Evolutionary conservation across 1,140 invertebrate species (phyloP).

Genomic region (Thaumatotibia leucotreta): DNA sequence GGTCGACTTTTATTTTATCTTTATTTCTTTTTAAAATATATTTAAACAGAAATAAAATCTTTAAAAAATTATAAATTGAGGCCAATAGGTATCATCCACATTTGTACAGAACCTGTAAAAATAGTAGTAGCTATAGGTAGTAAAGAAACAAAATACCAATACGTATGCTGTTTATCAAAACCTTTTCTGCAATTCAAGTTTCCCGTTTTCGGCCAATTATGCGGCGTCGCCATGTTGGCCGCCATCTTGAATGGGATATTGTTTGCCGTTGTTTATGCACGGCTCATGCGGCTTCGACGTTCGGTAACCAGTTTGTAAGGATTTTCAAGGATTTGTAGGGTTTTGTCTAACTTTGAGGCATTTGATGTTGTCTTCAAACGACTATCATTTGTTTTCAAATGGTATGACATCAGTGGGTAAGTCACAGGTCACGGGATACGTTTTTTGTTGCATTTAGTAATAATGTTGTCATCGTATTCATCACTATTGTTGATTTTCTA

Average conservation of each 20-base stretch:
- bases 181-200: not conserved
- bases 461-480: too few species aligned
- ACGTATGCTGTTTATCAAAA: not conserved
- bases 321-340: not conserved
- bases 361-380: not conserved
- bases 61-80: too few species aligned
- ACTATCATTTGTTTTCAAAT: not conserved
- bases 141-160: too few species aligned
- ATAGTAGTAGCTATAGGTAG: too few species aligned
- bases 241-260: slow-evolving; percentile 9
- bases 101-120: too few species aligned
- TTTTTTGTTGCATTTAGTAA: not conserved
- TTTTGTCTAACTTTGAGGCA: not conserved
- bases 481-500: too few species aligned
- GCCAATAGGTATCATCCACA: too few species aligned
- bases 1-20: too few species aligned
- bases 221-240: not conserved
- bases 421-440: too few species aligned
- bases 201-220: not conserved
- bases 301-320: not conserved
- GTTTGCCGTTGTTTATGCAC: slow-evolving; percentile 8
- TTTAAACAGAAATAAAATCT: too few species aligned
- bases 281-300: not conserved
- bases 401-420: too few species aligned
- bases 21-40: too few species aligned